Evolutionary conservation across 2,888 invertebrate genomes (phyloP), one percentile per base, ranked within the genome.

Genomic region (Caradrina clavipalpis): DNA sequence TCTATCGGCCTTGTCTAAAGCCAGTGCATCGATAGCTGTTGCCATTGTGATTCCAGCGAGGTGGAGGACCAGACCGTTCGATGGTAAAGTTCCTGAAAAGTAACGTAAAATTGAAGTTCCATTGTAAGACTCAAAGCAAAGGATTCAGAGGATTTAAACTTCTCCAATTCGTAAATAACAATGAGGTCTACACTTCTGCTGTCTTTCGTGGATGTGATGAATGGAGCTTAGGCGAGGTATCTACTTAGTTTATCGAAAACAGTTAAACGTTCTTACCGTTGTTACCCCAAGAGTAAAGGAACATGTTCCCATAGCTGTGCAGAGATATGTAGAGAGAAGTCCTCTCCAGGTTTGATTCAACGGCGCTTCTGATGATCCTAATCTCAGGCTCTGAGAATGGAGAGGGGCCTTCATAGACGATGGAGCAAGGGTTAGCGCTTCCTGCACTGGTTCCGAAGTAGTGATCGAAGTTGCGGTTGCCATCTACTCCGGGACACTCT

Each of bases 381-480:
- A 95, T 97, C 92, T 98, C 98, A 0, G 96, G 95, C 87, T 98
- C 98, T 0, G 98, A 98, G 92, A 97, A 97, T 0, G 97, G 86
- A 0, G 88, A 78, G 0, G 96, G 95, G 1, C 98, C 98, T 51
- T 97, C 97, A 88, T 95, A 98, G 8, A 96, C 96, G 4, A 97
- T 96, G 5, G 94, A 85, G 89, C 98, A 98, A 0, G 96, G 97
- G 66, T 96, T 79, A 7, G 86, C 82, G 68, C 95, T 95, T 11
- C 89, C 90, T 1, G 91, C 96, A 72, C 82, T 92, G 91, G 96
- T 96, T 92, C 97, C 97, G 97, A 98, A 98, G 76, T 97, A 92
- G 83, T 96, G 97, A 69, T 96, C 98, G 86, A 97, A 98, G 92
- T 98, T 98, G 39, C 98, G 96, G 90, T 98, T 98, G 0, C 97